A percentile compares a stretch with the other conserved stretches of the same genome.
phyloP scores from a whole-genome alignment of 92 coral and sea anemone species.

The Micromussa lordhowensis region DNA sequence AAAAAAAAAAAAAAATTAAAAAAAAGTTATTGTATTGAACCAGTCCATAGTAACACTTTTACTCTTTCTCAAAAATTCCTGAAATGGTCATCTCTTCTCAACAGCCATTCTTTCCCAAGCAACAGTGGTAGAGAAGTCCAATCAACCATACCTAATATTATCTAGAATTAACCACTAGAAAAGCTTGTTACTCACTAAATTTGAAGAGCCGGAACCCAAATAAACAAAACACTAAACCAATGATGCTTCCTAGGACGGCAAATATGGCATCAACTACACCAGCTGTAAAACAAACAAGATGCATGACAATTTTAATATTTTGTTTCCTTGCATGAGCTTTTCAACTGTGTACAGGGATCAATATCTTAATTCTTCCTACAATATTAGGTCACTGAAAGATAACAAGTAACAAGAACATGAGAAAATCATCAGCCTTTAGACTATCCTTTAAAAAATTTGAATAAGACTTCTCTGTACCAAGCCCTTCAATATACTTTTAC shows the following conservation, averaged over 20 bases:
- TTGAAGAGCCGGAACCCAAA: slow-evolving; percentile 83
- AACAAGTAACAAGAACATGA: not conserved
- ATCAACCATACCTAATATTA: no score
- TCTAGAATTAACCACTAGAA: not conserved
- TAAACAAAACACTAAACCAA: slow-evolving; percentile 85
- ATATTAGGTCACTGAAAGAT: not conserved
- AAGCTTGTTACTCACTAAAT: slow-evolving; percentile 68
- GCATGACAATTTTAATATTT: not conserved
- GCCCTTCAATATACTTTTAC: no score
- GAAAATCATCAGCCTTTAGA: not conserved
- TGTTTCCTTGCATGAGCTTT: not conserved
- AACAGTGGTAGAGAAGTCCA: no score
- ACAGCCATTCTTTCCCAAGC: no score
- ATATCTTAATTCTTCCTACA: not conserved
- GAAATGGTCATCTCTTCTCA: no score
- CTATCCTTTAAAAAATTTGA: no score
- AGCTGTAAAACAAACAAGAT: slow-evolving; percentile 62
- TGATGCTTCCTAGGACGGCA: slow-evolving; percentile 78
- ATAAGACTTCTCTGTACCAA: no score
- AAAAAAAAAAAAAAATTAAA: no score
- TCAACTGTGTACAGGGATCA: not conserved
- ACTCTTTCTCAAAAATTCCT: no score
- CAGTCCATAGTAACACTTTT: no score
- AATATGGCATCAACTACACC: slow-evolving; percentile 80
- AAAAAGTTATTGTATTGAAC: no score